Base-by-base conservation (phyloP, 2,888 invertebrate species). In the Anaspis maculata region DNA sequence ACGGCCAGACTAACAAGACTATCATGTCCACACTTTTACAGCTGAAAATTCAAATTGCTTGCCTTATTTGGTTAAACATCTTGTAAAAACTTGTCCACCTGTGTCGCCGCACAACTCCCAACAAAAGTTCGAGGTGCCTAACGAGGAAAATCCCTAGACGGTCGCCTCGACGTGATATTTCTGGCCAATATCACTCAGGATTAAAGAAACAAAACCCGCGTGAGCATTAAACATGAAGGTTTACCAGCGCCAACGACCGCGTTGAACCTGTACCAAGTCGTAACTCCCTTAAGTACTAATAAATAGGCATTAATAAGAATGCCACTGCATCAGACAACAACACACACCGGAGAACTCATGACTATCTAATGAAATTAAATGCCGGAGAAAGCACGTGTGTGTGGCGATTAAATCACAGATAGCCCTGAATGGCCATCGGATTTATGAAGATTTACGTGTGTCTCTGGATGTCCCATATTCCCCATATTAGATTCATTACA, bases 391-490 rank as follows among this genome's bases (percentile, higher is more conserved):
- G 42, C 41, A 38, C 34, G 36, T 39, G 41, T n/a, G n/a, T 40
- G 33, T 15, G 13, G 34, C 39, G 44, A 44, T 42, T 41, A 39
- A 37, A 45, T 41, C 36, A 34, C 11, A 27, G 45, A 45, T 45
- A 42, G 34, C 42, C 42, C 15, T 41, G 42, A 41, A 42, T 30
- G 36, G 39, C 27, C 35, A 25, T n/a, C 21, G 37, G 37, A 34
- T 44, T 42, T 44, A 44, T 46, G 43, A 34, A 48, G 47, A 49
- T 50, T 48, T 47, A 39, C 38, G 41, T 28, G 32, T 45, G 44
- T n/a, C n/a, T 47, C 46, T 46, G 47, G 43, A 49, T 41, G 38
- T 25, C 33, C 30, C 25, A 30, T 25, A 30, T 30, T 30, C 25
- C 30, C 15, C 24, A n/a, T n/a, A n/a, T n/a, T n/a, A 28, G 25